Conservation (phyloP, 92 coral and sea anemone genomes). For the Isaurus tuberculatus region DNA sequence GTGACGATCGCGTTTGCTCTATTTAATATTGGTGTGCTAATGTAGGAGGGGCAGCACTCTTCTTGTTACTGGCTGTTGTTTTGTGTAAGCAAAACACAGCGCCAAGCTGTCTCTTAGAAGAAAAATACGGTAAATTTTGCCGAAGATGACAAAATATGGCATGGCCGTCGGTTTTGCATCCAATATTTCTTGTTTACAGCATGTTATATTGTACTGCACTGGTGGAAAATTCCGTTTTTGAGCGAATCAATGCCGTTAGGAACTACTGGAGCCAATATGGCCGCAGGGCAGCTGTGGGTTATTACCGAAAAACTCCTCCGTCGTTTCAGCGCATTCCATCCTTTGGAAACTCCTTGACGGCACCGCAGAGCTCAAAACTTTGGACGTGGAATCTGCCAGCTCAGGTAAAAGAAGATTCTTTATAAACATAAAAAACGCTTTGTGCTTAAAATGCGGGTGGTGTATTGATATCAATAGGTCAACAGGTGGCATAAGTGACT, state of each 20-base stretch:
- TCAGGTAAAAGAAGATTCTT: conserved; percentile 18
- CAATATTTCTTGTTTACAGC: conserved; percentile 14
- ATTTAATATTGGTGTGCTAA: conserved; percentile 30
- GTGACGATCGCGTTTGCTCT: conserved; percentile 26
- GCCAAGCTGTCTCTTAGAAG: neutral
- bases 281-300: neutral
- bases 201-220: conserved; percentile 16
- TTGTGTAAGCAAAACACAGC: conserved; percentile 4
- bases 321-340: neutral
- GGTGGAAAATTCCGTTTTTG: neutral
- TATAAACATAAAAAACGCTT: no score
- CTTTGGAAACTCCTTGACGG: neutral
- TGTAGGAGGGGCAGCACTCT: neutral
- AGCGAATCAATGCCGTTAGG: conserved; percentile 26
- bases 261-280: conserved; percentile 27
- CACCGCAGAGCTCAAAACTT: neutral
- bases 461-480: conserved; percentile 30
- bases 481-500: neutral
- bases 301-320: neutral
- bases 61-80: neutral
- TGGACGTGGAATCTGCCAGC: conserved; percentile 3
- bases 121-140: conserved; percentile 5
- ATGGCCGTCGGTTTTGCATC: conserved; percentile 19
- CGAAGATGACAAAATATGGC: conserved; percentile 48
- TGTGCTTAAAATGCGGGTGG: conserved; percentile 31